Evolutionary conservation across 2,797 vertebrate species (phyloP), one percentile per base, ranked within the genome.

Genomic region (Chloroceryle inda): DNA sequence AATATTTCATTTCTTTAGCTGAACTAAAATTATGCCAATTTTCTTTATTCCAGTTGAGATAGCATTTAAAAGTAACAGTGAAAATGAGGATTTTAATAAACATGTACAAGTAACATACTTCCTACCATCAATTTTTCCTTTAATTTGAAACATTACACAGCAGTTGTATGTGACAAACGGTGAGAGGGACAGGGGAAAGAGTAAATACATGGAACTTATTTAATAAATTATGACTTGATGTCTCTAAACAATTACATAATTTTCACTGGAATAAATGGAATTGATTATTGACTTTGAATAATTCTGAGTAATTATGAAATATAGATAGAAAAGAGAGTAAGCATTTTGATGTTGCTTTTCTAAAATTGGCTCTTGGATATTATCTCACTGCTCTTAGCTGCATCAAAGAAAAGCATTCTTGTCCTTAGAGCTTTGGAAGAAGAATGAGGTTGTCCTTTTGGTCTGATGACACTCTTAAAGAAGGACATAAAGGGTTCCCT

Each of bases 281-380:
- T 85, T 87, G 88, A 91, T 93, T 93, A 96, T 91, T 91, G 84
- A 53, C 52, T 90, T 74, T n/a, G 55, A 91, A 85, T 89, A 79
- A 79, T 89, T 89, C 74, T 33, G 18, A 85, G 27, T 91, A 94
- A 96, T 87, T 87, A 45, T 31, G 61, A 90, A 92, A 79, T 85
- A 92, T 17, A 93, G 44, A 66, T 22, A 84, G 47, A 78, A 53
- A 72, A 44, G 19, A 88, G 5, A 73, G 50, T 16, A 72, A 73
- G 17, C 1, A 2, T 78, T 92, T 92, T 84, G 31, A 18, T 87
- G 13, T 37, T 88, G 33, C 31, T 88, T 93, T 93, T 78, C 83
- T 78, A 40, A 88, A 67, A 78, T 4, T 66, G 73, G 31, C 13
- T 79, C 40, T 78, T 76, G 63, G 27, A 76, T 78, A 64, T 47